These are phyloP conservation scores for Plutomurus gul DNA, from an alignment of 1,140 invertebrate genomes.

Conservation along the genomic window DNA sequence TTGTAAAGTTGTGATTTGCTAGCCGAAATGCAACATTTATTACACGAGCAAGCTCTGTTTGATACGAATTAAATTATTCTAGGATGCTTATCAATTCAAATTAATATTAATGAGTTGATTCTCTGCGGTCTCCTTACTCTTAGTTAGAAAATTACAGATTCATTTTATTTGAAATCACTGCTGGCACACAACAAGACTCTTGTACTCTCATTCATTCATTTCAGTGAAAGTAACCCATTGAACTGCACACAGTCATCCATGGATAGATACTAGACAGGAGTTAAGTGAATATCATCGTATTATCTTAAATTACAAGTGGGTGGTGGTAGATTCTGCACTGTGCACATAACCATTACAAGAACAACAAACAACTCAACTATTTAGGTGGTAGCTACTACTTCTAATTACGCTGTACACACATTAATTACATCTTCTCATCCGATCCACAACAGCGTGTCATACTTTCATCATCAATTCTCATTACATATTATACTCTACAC, in stretches of 20 bases:
- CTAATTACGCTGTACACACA: background rate
- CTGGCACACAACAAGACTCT: background rate
- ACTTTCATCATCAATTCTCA: conserved; percentile 11
- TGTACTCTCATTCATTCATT: background rate
- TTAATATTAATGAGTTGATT: background rate
- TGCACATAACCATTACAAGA: background rate
- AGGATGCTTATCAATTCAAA: too few species aligned
- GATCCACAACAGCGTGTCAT: background rate
- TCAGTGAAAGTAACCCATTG: background rate
- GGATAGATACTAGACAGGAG: too few species aligned
- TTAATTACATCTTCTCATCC: background rate
- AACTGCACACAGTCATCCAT: background rate
- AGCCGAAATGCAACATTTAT: too few species aligned
- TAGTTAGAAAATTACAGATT: background rate
- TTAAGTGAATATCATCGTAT: too few species aligned
- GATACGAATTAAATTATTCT: too few species aligned
- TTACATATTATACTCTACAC: background rate
- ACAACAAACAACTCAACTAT: background rate
- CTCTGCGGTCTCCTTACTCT: background rate
- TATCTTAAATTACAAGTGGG: too few species aligned
- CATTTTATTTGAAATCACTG: background rate
- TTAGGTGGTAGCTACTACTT: background rate
- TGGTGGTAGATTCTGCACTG: too few species aligned
- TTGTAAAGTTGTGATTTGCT: too few species aligned
- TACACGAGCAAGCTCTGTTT: too few species aligned